These are phyloP conservation scores for Drosophila aff. DNA, from an alignment of 1,140 invertebrate genomes.

Conservation along the genomic window DNA sequence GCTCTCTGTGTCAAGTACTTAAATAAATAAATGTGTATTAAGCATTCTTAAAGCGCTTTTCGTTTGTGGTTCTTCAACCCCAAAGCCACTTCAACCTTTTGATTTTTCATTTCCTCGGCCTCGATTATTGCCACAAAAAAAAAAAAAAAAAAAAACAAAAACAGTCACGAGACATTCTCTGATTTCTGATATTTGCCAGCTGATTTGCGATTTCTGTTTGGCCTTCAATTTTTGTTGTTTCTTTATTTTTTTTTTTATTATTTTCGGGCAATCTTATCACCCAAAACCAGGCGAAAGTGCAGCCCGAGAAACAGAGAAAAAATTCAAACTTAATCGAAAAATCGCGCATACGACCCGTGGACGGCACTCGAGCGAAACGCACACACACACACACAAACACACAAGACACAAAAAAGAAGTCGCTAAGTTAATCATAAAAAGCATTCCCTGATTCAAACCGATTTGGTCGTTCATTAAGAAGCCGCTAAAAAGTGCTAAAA, in stretches of 20 bases:
- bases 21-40: not conserved
- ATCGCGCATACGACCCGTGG: slow-evolving; percentile 71
- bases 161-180: slow-evolving; percentile 65
- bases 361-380: slow-evolving; percentile 37
- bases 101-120: slow-evolving; percentile 29
- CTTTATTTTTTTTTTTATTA: not conserved
- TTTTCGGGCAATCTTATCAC: slow-evolving; percentile 62
- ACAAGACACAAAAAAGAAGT: slow-evolving; percentile 28
- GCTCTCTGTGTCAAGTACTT: not conserved
- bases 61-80: not conserved
- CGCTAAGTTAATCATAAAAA: slow-evolving; percentile 75
- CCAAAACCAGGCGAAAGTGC: slow-evolving; percentile 34
- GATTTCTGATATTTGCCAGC: slow-evolving; percentile 43
- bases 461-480: slow-evolving; percentile 52
- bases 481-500: slow-evolving; percentile 68
- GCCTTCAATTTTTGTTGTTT: slow-evolving; percentile 20
- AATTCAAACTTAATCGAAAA: slow-evolving; percentile 30
- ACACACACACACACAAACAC: slow-evolving; percentile 5
- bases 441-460: slow-evolving; percentile 38
- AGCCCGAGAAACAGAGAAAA: slow-evolving; percentile 1
- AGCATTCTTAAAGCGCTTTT: not conserved
- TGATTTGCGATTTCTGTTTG: slow-evolving; percentile 37
- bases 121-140: slow-evolving; percentile 17
- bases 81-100: slow-evolving; percentile 1
- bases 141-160: not conserved